A percentile compares a stretch with the other conserved stretches of the same genome.
Conservation (phyloP, 1,140 invertebrate species). For the Lucilia cuprina region DNA sequence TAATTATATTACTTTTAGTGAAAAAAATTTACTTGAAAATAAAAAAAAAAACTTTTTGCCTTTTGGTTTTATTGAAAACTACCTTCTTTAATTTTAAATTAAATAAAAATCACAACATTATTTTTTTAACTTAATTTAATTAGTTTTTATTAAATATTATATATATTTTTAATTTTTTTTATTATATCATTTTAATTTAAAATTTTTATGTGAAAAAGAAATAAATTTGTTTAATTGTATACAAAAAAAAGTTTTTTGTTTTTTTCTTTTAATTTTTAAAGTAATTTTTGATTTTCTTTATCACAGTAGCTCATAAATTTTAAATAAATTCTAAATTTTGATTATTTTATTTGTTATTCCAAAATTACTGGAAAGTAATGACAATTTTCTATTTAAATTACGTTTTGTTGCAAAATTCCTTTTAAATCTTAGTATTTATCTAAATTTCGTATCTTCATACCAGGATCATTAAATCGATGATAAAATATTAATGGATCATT, state of each 20-base stretch:
- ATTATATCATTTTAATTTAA: constrained; percentile 16
- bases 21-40: background rate
- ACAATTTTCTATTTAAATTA: no score
- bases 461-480: no score
- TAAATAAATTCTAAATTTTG: background rate
- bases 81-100: constrained; percentile 19
- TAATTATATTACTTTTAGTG: background rate
- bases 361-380: no score
- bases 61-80: constrained; percentile 27
- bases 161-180: constrained; percentile 21
- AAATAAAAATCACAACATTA: background rate
- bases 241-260: background rate
- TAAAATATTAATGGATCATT: no score
- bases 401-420: no score
- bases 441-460: no score
- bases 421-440: no score
- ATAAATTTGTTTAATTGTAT: constrained; percentile 34
- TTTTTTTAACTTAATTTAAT: constrained; percentile 27
- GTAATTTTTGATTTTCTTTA: background rate
- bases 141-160: constrained; percentile 11
- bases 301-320: background rate
- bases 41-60: no score
- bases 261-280: background rate
- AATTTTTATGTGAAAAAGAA: constrained; percentile 30
- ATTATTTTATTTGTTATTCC: no score